phyloP scores from a whole-genome alignment of 2,797 vertebrate species.

The Acanthurus tractus region DNA sequence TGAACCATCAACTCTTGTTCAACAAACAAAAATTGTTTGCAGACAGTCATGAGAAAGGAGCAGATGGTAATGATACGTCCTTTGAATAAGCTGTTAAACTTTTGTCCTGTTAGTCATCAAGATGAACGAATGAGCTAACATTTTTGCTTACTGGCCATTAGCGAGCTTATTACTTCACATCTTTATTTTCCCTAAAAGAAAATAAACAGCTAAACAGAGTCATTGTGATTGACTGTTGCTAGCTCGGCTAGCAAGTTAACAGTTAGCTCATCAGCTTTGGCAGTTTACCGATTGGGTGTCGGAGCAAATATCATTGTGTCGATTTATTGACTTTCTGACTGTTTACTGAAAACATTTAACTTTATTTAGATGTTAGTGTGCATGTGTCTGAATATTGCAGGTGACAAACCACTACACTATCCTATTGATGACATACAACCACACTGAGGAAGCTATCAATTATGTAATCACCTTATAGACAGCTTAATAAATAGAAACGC shows the following conservation, averaged over 20 bases:
- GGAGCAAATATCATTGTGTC: neutral
- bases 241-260: neutral
- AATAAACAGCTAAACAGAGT: neutral
- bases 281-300: neutral
- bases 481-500: constrained; percentile 57
- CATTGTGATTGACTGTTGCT: neutral
- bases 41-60: neutral
- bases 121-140: too few species aligned
- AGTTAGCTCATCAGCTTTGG: neutral
- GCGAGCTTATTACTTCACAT: too few species aligned
- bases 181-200: too few species aligned
- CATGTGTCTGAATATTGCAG: too few species aligned
- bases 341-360: neutral
- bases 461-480: constrained; percentile 56
- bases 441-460: constrained; percentile 25
- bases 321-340: neutral
- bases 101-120: neutral
- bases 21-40: neutral
- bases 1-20: too few species aligned
- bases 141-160: too few species aligned
- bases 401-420: too few species aligned
- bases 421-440: constrained; percentile 7
- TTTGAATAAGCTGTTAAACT: neutral
- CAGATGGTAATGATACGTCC: too few species aligned
- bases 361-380: neutral